Base-by-base conservation (phyloP, 2,888 invertebrate species). In the Augiades crinisus region DNA sequence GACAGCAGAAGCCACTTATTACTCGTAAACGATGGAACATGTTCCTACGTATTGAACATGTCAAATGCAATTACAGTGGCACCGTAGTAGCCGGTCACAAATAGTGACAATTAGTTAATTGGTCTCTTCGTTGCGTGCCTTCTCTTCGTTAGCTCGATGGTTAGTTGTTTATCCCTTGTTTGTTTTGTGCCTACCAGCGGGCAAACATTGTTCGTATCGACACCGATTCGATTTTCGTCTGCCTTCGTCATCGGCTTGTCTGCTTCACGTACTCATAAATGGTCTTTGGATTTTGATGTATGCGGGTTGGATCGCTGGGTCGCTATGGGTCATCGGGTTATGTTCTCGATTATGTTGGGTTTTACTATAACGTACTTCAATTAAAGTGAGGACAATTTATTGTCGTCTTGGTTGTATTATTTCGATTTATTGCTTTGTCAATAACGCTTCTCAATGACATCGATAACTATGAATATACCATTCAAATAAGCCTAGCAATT, bases 81-180 rank as follows among this genome's bases (percentile, higher is more conserved):
- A 38, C 44, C n/a, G 37, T 45, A 22, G 37, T 33, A 14, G 54
- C 55, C 24, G 52, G 56, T 59, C 45, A 51, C 55, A 58, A 57
- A 49, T 56, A 57, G 41, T 46, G 55, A 60, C 61, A 63, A 65
- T 65, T 59, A 63, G 62, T 58, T 62, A 58, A 65, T 61, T 63
- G 62, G 57, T 43, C 41, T 43, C 55, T 44, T 56, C 52, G 58
- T 37, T 45, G 53, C 61, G 60, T 58, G 61, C 53, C 56, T 47
- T 43, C 57, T 53, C 63, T 60, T 64, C 63, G 62, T 65, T 64
- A 65, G 59, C 51, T 52, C 43, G 46, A 27, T 54, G 57, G 45
- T 17, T 49, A 38, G 21, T 46, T 34, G 41, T 50, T 43, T 44
- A 38, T 53, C 49, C 47, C 40, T 50, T 57, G 43, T 50, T 50